phyloP scores from a whole-genome alignment of 2,113 vertebrate species.

The Lepus europaeus region DNA sequence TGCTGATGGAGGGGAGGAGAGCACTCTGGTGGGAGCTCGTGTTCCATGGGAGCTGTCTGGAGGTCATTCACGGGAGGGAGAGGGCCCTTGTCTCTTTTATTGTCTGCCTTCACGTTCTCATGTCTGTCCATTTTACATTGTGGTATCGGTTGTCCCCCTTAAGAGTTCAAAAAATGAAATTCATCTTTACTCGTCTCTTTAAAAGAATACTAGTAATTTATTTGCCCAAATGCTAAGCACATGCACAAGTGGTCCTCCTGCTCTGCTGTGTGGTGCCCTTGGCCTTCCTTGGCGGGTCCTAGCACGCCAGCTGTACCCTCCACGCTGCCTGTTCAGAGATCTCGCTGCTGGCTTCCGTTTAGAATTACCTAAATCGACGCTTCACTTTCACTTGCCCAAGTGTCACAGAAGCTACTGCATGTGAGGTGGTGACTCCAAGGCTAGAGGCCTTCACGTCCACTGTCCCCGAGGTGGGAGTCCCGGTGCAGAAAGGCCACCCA shows the following conservation, averaged over 20 bases:
- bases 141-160: neutral
- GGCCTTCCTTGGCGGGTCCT: neutral
- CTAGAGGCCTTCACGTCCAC: neutral
- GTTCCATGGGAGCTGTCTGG: rapidly evolving
- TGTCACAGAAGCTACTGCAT: neutral
- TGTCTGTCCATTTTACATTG: neutral
- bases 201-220: neutral
- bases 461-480: neutral
- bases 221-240: neutral
- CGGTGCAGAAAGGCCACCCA: neutral
- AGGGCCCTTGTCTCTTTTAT: neutral
- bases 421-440: neutral
- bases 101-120: neutral
- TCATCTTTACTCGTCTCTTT: neutral
- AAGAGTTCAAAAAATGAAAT: neutral
- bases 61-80: neutral
- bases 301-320: neutral
- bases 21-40: neutral
- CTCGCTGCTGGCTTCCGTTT: neutral
- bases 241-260: neutral
- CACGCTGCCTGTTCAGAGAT: neutral
- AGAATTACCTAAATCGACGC: neutral
- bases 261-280: too few relatives aligned
- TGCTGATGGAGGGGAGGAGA: too few relatives aligned
- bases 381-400: neutral